These are phyloP conservation scores for Halcyon badia DNA, from an alignment of 2,797 vertebrate genomes.

Conservation along the genomic window DNA sequence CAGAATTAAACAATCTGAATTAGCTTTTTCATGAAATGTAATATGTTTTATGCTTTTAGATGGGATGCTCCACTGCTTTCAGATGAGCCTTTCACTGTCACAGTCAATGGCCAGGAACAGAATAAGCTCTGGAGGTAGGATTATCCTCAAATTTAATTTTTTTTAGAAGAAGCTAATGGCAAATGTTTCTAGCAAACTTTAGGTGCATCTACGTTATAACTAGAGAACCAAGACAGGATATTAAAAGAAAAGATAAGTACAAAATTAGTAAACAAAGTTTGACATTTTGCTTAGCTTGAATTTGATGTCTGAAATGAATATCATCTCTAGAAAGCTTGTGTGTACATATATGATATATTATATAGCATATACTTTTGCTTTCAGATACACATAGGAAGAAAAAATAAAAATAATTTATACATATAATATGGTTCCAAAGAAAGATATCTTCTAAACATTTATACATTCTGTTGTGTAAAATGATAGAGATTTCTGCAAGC, in stretches of 20 bases:
- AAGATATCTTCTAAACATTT: background rate
- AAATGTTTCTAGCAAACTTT: conserved; percentile 88
- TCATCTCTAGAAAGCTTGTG: conserved; percentile 51
- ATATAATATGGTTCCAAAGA: background rate
- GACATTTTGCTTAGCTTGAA: conserved; percentile 77
- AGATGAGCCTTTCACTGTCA: conserved; percentile 90
- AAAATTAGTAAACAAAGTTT: conserved; percentile 85
- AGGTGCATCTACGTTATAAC: conserved; percentile 84
- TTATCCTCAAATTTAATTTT: conserved; percentile 91
- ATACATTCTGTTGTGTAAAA: background rate
- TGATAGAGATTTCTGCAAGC: background rate
- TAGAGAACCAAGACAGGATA: conserved; percentile 87
- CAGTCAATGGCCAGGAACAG: conserved; percentile 89
- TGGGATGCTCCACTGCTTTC: conserved; percentile 86
- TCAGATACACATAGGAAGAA: conserved; percentile 16
- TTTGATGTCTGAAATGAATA: conserved; percentile 70
- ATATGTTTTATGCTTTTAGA: conserved; percentile 91
- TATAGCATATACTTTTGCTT: conserved; percentile 15
- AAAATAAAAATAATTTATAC: conserved; percentile 18
- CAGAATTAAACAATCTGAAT: conserved; percentile 90
- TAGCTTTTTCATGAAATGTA: conserved; percentile 91
- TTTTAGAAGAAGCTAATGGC: conserved; percentile 88
- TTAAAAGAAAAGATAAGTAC: conserved; percentile 81
- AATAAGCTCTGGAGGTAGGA: conserved; percentile 90
- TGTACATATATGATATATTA: background rate